These are phyloP conservation scores for Brenthis ino DNA, from an alignment of 2,888 invertebrate genomes.

Conservation along the genomic window DNA sequence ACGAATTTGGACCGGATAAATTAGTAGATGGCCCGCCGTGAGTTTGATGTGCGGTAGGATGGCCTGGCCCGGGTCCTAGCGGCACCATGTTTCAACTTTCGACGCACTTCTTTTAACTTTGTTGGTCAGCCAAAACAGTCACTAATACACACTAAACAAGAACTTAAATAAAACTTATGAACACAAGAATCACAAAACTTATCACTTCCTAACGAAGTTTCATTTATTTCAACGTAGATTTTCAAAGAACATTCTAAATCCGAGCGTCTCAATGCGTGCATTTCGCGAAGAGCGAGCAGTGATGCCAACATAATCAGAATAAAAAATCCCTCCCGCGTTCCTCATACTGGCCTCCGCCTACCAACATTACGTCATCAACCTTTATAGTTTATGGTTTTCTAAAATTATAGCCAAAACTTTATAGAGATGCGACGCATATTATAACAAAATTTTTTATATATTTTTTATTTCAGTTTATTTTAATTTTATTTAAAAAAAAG, in stretches of 20 bases:
- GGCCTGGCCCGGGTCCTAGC: conserved; percentile 85
- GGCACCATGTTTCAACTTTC: conserved; percentile 86
- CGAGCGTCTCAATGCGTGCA: conserved; percentile 80
- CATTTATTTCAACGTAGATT: conserved; percentile 67
- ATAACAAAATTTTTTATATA: too few species aligned
- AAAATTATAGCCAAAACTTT: neutral
- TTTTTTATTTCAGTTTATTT: too few species aligned
- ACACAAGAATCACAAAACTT: conserved; percentile 56
- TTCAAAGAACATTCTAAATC: conserved; percentile 78
- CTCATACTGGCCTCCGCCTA: conserved; percentile 42
- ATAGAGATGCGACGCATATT: too few species aligned
- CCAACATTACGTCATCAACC: conserved; percentile 39
- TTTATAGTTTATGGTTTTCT: conserved; percentile 25
- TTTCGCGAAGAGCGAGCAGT: conserved; percentile 75
- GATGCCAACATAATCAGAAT: conserved; percentile 62
- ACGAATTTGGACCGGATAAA: conserved; percentile 73
- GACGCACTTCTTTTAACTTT: conserved; percentile 73
- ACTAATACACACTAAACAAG: conserved; percentile 66
- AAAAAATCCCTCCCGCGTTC: conserved; percentile 55
- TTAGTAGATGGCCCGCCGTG: conserved; percentile 77
- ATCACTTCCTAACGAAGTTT: conserved; percentile 60
- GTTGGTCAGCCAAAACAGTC: conserved; percentile 76
- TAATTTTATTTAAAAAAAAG: too few species aligned
- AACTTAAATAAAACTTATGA: conserved; percentile 56
- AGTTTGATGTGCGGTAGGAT: conserved; percentile 78